These are phyloP conservation scores for Discoglossus pictus DNA, from an alignment of 2,797 vertebrate species.

Conservation along the genomic window DNA sequence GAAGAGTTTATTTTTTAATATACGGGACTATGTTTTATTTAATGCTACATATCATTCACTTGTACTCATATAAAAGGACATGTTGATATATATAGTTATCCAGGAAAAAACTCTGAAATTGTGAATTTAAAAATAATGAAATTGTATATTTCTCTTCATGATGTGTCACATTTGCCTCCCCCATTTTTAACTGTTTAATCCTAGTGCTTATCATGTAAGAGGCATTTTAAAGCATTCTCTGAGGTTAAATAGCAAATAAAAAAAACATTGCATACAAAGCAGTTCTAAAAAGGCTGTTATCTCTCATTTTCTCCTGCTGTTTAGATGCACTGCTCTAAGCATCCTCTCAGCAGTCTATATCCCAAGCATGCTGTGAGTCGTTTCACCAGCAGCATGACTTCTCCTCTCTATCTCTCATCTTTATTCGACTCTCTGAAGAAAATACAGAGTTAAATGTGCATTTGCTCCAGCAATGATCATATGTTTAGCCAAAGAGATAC, in stretches of 20 bases:
- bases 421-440: conserved; percentile 51
- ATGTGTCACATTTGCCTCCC: too few relatives aligned
- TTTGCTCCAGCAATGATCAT: conserved; percentile 50
- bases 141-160: too few relatives aligned
- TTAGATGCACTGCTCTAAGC: conserved; percentile 55
- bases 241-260: conserved; percentile 44
- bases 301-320: conserved; percentile 54
- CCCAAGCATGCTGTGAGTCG: conserved; percentile 54
- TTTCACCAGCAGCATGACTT: conserved; percentile 58
- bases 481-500: conserved; percentile 44
- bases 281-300: conserved; percentile 50
- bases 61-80: too few relatives aligned
- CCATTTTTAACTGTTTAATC: conserved; percentile 36
- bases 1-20: too few relatives aligned
- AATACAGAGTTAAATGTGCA: conserved; percentile 39
- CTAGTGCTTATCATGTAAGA: not conserved
- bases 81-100: too few relatives aligned
- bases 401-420: conserved; percentile 49
- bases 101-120: too few relatives aligned
- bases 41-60: conserved; percentile 6
- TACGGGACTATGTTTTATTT: not conserved
- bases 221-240: conserved; percentile 9
- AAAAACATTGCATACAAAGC: conserved; percentile 43
- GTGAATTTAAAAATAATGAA: too few relatives aligned
- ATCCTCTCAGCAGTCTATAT: conserved; percentile 54